phyloP scores from a whole-genome alignment of 2,888 invertebrate species.

The Brachylomia viminalis region DNA sequence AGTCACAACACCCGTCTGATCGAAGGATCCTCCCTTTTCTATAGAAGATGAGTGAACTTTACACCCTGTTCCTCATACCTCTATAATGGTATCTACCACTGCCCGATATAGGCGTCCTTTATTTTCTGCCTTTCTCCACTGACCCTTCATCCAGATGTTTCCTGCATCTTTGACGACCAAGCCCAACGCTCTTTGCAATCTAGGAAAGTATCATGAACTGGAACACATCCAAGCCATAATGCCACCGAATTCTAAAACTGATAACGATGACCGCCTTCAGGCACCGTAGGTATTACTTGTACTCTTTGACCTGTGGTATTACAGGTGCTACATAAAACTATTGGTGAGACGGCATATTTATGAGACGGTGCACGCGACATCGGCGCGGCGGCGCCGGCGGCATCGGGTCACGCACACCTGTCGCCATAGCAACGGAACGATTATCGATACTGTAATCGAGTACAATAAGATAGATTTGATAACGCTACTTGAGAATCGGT shows the following conservation, averaged over 20 bases:
- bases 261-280: not conserved
- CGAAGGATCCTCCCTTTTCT: no score
- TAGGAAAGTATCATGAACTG: not conserved
- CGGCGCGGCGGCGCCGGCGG: not conserved
- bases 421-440: constrained; percentile 62
- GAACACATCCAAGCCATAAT: not conserved
- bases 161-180: not conserved
- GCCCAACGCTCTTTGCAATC: not conserved
- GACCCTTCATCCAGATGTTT: not conserved
- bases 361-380: constrained; percentile 19
- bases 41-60: no score
- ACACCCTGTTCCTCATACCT: no score
- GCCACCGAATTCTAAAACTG: not conserved
- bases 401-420: constrained; percentile 48
- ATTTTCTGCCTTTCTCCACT: not conserved
- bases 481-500: constrained; percentile 31
- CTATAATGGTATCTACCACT: no score
- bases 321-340: no score
- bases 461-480: constrained; percentile 39
- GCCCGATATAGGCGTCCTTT: no score
- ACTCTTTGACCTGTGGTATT: no score
- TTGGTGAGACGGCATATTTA: not conserved
- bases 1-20: no score
- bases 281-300: not conserved
- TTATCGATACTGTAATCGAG: constrained; percentile 60